Base-by-base conservation (phyloP, 2,113 vertebrate species). In the Perca flavescens region DNA sequence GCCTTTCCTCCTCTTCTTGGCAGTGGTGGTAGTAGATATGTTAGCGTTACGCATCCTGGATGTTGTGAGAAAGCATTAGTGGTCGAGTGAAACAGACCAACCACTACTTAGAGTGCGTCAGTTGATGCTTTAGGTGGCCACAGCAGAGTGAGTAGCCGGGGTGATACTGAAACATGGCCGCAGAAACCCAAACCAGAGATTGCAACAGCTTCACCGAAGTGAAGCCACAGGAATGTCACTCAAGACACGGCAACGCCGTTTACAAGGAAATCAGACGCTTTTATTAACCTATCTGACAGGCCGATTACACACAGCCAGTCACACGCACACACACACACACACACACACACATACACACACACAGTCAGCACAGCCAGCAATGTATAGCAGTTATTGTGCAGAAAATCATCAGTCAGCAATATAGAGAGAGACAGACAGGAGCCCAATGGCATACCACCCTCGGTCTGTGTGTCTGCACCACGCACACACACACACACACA, bases 381-480 rank as follows among this genome's bases (percentile, higher is more conserved):
- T 86, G 77, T 79, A 74, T 54, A n/a, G 74, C 22, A 66, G 54
- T 65, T 53, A 80, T 86, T 80, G 74, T 86, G 77, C 64, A 85
- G 70, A 80, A 82, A 57, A 80, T 61, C 57, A 78, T 73, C 72
- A 74, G 77, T 89, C 80, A 87, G 90, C 87, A 80, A 15, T 75
- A 40, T 3, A 64, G n/a, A 49, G 72, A 89, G 72, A 89, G 82
- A 88, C 83, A 88, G 83, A 82, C 60, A 61, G 69, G 82, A 66
- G 68, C 75, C 76, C 46, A 28, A 19, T 21, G 43, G 3, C 68
- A 85, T 52, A 69, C 72, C 83, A 71, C 62, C 65, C 74, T 74
- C 84, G 12, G 84, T 83, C 80, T 87, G 77, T 8, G 53, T 31
- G 40, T 25, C 72, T 80, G 68, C 68, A 56, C 15, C 54, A 40